phyloP scores from a whole-genome alignment of 2,888 invertebrate genomes.

The Pegoplata infirma region DNA sequence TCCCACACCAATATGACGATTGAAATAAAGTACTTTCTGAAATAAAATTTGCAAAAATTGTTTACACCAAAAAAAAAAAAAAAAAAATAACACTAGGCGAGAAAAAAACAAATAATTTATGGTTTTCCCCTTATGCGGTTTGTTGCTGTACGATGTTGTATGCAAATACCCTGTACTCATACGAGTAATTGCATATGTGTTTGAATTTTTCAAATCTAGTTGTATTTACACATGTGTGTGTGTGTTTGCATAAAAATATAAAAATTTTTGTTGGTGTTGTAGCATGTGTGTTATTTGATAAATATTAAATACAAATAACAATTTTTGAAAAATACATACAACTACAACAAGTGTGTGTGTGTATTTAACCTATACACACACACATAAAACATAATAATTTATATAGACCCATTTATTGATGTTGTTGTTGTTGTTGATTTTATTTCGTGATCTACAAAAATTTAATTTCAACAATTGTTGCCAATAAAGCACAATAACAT shows the following conservation, averaged over 20 bases:
- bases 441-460: constrained; percentile 5
- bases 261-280: constrained; percentile 7
- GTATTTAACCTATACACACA: constrained; percentile 4
- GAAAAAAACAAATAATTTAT: not conserved
- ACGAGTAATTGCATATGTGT: not conserved
- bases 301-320: constrained; percentile 36
- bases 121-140: not conserved
- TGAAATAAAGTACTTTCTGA: not conserved
- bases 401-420: constrained; percentile 3
- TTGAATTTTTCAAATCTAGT: too few species aligned
- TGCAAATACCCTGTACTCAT: not conserved
- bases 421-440: too few species aligned
- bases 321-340: constrained; percentile 3
- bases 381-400: not conserved
- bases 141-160: not conserved
- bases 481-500: constrained; percentile 12
- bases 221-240: too few species aligned
- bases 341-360: not conserved
- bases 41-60: not conserved
- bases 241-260: not conserved
- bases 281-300: constrained; percentile 21
- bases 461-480: constrained; percentile 34
- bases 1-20: not conserved
- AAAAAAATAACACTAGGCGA: not conserved
- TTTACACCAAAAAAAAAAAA: too few species aligned